phyloP scores from a whole-genome alignment of 2,888 invertebrate species.

The Habrosyne pyritoides region DNA sequence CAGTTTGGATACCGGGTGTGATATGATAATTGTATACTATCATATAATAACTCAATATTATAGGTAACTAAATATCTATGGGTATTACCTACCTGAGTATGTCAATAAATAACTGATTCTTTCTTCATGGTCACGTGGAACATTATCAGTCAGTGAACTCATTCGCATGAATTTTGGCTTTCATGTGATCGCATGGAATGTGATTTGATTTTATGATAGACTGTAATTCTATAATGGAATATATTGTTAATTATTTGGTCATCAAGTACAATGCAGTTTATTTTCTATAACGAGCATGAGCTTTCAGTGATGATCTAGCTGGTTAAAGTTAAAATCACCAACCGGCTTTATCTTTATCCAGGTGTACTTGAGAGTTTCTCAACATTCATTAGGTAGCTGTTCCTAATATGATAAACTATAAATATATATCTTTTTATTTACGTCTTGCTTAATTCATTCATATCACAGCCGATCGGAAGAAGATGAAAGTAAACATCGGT shows the following conservation, averaged over 20 bases:
- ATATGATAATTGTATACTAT: too few relatives aligned
- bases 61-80: not conserved
- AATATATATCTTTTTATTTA: constrained; percentile 10
- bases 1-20: not conserved
- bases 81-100: too few relatives aligned
- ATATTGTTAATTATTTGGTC: too few relatives aligned
- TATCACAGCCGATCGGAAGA: constrained; percentile 10
- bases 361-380: too few relatives aligned
- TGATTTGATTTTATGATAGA: too few relatives aligned
- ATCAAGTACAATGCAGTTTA: too few relatives aligned
- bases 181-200: too few relatives aligned
- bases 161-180: constrained; percentile 24
- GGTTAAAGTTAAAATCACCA: too few relatives aligned
- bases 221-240: too few relatives aligned
- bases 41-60: not conserved
- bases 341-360: too few relatives aligned
- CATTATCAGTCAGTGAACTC: constrained; percentile 73
- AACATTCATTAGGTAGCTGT: constrained; percentile 10
- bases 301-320: too few relatives aligned
- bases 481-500: constrained; percentile 36
- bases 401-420: constrained; percentile 6
- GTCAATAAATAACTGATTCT: constrained; percentile 1
- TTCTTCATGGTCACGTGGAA: not conserved
- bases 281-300: too few relatives aligned
- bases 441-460: not conserved